Evolutionary conservation across 1,140 invertebrate genomes (phyloP), one percentile per base, ranked within the genome.

Genomic region (Leptinotarsa defecta): DNA sequence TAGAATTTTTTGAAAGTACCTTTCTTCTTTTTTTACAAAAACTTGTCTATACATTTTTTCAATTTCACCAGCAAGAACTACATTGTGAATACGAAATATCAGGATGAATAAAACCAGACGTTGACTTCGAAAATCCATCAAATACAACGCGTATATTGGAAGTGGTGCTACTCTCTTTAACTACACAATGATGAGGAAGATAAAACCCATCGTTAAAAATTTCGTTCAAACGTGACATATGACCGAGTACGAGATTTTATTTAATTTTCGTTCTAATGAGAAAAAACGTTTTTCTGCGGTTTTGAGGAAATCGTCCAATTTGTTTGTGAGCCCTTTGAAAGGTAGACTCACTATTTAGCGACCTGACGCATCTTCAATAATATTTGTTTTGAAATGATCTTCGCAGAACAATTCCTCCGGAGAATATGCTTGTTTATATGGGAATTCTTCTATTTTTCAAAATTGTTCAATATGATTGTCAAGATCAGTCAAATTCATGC

Each of bases 51-150:
- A 71, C 70, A 71, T 71, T 27, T 71, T 71, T 71, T 71, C 70
- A 57, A 73, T 52, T 15, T 73, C 71, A 57, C 43, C 61, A 73
- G 27, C 52, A 20, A 71, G 48, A 3, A 73, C 20, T 22, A 22
- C 20, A 22, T 73, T 73, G 43, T 73, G 52, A 48, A 24, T 57
- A 6, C 27, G 5, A 73, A 73, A 63, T 64, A 24, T 20, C 15
- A 48, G 64, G 24, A 63, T 48, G 13, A 73, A 65, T 22, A 3
- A 73, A 27, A 13, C 83, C 84, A 11, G 71, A 75, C 2, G 74
- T 71, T 0, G 83, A 83, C 70, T 79, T 81, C 8, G 49, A 13
- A n/a, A 4, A 13, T 15, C 49, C 49, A n/a, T 52, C 1, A 13
- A 52, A 52, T 52, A 52, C 49, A 52, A 52, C 4, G 13, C 49